Evolutionary conservation across 2,113 vertebrate species (phyloP).

Genomic region (Hydrochoerus hydrochaeris): DNA sequence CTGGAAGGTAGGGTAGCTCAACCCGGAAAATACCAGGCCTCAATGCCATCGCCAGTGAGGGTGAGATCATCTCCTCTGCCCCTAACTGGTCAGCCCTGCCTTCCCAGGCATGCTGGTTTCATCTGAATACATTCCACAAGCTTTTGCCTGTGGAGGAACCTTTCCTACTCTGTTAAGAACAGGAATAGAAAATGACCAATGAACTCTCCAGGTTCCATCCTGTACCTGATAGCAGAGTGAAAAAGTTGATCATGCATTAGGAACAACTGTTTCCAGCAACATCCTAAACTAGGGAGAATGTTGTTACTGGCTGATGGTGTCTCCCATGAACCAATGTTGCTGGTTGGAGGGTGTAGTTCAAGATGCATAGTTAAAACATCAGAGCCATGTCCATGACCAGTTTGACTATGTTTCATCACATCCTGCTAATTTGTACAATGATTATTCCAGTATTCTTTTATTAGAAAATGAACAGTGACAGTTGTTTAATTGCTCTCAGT

Average conservation of each 20-base stretch:
- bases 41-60: not conserved
- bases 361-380: rapidly evolving
- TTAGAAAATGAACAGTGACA: not conserved
- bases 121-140: not conserved
- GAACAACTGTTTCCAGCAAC: not conserved
- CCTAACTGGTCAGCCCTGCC: slow-evolving; percentile 19
- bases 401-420: not conserved
- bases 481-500: not conserved
- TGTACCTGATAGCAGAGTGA: not conserved
- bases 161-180: not conserved
- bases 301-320: rapidly evolving
- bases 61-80: slow-evolving; percentile 61
- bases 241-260: rapidly evolving
- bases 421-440: not conserved
- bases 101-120: slow-evolving; percentile 40
- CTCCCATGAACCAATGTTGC: too few relatives aligned
- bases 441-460: not conserved
- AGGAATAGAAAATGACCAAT: not conserved
- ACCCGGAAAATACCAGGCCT: too few relatives aligned
- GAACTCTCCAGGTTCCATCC: not conserved
- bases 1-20: too few relatives aligned
- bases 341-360: rapidly evolving
- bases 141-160: not conserved
- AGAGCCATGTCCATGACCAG: not conserved
- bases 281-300: not conserved